Base-by-base conservation (phyloP, 2,888 invertebrate genomes). In the Lasioglossum pauxillum region DNA sequence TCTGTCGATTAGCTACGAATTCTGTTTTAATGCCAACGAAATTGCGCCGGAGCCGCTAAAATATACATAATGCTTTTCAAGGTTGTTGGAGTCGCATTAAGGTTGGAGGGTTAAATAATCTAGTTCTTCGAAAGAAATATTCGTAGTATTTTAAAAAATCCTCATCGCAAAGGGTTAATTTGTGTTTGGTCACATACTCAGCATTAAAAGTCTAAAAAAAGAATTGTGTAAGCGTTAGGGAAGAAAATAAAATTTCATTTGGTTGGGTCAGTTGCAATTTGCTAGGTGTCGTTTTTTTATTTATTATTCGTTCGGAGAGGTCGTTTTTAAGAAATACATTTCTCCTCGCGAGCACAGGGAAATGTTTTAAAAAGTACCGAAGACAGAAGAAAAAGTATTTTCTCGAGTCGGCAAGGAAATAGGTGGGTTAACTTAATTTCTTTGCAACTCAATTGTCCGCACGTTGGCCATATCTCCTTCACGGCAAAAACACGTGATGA, bases 361-460 rank as follows among this genome's bases (percentile, higher is more conserved):
- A 67, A 19, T 35, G 35, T 67, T 35, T 67, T 31, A 19, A 67
- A 67, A 35, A 35, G 67, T 35, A 16, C 35, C 35, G 19, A 67
- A 67, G 67, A 35, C 19, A 19, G 31, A 19, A 7, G 67, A 35
- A 67, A 67, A 67, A n/a, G 35, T 67, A 31, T 35, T 44, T 31
- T 16, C 67, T 35, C 19, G 7, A 8, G 35, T 31, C 67, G 35
- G 67, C 35, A 10, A 35, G 35, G 19, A 35, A 35, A 67, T 27
- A 67, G 35, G 67, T 31, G 35, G 67, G 67, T 67, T 67, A 19
- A 27, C 53, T 46, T 46, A 74, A 49, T 31, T 53, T 23, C 14
- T 74, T 74, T 49, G 31, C 74, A 46, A 74, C 49, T 74, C 49
- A 27, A 74, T 74, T 74, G 27, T 27, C 35, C 27, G 44, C 12